Percentiles rank a stretch among this genome's conserved stretches.
Evolutionary conservation across 2,888 invertebrate genomes (phyloP).

Genomic region (Tigriopus californicus): DNA sequence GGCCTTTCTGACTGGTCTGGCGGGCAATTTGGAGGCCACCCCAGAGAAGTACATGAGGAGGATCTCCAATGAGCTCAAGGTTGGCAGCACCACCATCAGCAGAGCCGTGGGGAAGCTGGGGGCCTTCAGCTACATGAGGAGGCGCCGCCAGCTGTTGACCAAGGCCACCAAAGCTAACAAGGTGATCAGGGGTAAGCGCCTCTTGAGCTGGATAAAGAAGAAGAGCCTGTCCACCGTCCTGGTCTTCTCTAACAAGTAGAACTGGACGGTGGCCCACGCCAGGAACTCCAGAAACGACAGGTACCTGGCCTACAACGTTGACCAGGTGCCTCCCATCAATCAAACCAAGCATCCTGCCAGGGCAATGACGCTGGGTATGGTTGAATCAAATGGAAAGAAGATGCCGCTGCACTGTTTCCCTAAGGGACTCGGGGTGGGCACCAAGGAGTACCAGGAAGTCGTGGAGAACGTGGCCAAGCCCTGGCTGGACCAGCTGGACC

Average conservation of each 20-base stretch:
- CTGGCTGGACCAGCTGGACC: too few relatives aligned
- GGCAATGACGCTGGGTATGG: too few relatives aligned
- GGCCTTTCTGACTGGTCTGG: too few relatives aligned
- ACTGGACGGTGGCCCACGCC: not conserved
- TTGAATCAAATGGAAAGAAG: not conserved
- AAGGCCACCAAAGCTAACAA: not conserved
- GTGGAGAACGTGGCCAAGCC: not conserved
- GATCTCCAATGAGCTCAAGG: not conserved
- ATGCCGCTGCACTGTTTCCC: not conserved
- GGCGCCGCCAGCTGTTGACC: not conserved
- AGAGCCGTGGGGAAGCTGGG: too few relatives aligned
- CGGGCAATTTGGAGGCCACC: too few relatives aligned
- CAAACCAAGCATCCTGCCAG: too few relatives aligned
- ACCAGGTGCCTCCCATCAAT: constrained; percentile 1
- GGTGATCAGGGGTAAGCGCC: not conserved
- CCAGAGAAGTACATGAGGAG: too few relatives aligned
- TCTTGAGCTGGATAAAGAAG: not conserved
- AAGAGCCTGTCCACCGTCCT: too few relatives aligned
- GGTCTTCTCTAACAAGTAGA: not conserved
- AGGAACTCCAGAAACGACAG: not conserved
- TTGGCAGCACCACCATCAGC: too few relatives aligned
- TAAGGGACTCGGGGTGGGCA: not conserved
- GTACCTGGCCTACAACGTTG: not conserved
- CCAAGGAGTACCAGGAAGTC: not conserved
- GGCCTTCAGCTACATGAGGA: too few relatives aligned